Evolutionary conservation across 2,113 vertebrate species (phyloP), one percentile per base, ranked within the genome.

Genomic region (Hucho hucho): DNA sequence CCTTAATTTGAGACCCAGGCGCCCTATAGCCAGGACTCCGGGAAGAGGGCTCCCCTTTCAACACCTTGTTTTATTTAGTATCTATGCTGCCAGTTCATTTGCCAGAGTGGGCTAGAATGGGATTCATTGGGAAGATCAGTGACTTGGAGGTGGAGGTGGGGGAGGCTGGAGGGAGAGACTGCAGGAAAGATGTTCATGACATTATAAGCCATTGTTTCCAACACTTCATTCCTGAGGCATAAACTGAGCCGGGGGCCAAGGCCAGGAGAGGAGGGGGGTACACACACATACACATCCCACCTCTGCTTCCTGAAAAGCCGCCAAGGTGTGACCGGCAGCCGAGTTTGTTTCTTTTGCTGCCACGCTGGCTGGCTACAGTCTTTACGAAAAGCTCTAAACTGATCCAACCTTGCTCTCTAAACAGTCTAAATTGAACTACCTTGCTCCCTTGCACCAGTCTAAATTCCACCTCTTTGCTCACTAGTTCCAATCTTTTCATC

Each of bases 41-140:
- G 64, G 26, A 26, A 20, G 59, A 84, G 66, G 85, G 84, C 82
- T 90, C 88, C 58, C 59, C 81, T 91, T 90, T 90, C 89, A 86
- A 73, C 70, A 66, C 75, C 80, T 82, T 90, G 87, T 88, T 91
- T 90, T 89, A 90, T 90, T 90, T 85, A 89, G 81, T 76, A 68
- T 84, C 79, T 79, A 76, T 76, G 64, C 18, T 61, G 79, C 75
- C 25, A 75, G 72, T 78, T 87, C 82, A 85, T 88, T 86, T 86
- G 70, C 80, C 87, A 70, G 77, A 90, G 88, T 86, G 83, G 72
- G 68, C 83, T 68, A 81, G 65, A 79, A 43, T 53, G 80, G 64
- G 75, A 81, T 89, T 83, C 59, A 88, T 87, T 82, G 77, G 68
- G 71, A 63, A 82, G 84, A 86, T 83, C 71, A 80, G 76, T 82